Evolutionary conservation across 2,797 vertebrate genomes (phyloP).

Genomic region (Clarias platycephalus): DNA sequence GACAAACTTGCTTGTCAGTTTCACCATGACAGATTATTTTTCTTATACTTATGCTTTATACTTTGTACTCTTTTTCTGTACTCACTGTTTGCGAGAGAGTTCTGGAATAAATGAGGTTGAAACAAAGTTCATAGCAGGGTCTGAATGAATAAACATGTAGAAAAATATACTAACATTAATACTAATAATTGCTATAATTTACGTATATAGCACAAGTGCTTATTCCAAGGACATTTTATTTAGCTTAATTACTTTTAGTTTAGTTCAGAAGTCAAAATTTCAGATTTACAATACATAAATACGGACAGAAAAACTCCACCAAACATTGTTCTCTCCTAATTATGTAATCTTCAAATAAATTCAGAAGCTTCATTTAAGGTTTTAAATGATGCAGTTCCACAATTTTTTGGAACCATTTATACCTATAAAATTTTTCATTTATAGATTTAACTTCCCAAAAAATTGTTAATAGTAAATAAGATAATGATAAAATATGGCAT

Average conservation of each 20-base stretch:
- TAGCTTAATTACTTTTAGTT: background rate
- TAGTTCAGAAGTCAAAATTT: background rate
- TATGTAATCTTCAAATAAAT: background rate
- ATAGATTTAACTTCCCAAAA: background rate
- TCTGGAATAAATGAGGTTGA: constrained; percentile 38
- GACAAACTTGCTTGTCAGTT: constrained; percentile 45
- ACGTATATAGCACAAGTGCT: background rate
- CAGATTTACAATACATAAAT: background rate
- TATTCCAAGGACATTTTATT: background rate
- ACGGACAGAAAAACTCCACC: too few species aligned
- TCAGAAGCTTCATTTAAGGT: background rate
- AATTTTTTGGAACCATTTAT: background rate
- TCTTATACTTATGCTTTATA: background rate
- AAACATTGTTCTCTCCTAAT: too few species aligned
- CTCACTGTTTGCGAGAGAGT: background rate
- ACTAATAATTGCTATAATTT: background rate
- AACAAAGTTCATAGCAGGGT: constrained; percentile 41
- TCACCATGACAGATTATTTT: background rate
- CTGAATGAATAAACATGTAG: constrained; percentile 35
- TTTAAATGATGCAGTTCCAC: too few species aligned
- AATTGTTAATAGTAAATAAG: background rate
- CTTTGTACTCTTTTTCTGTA: background rate
- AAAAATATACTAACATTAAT: background rate
- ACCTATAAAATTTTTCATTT: background rate
- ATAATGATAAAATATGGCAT: background rate